Percentiles rank a stretch among this genome's conserved stretches.
Evolutionary conservation across 2,113 vertebrate species (phyloP).

Genomic region (Panthera tigris): DNA sequence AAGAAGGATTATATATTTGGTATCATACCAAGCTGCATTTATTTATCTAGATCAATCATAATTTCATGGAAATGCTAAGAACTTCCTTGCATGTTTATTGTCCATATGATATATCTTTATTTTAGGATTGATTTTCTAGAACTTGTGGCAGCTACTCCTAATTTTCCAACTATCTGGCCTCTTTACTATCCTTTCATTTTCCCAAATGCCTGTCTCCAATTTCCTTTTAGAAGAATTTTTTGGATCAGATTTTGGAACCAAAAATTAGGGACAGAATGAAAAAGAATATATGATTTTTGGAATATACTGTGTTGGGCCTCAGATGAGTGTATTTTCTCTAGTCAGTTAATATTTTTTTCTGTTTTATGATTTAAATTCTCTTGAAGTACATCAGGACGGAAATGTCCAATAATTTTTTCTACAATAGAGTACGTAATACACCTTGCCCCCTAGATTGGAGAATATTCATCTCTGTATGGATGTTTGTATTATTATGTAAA

Average conservation of each 20-base stretch:
- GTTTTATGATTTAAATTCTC: not conserved
- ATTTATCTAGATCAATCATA: not conserved
- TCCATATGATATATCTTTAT: not conserved
- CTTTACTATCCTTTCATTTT: not conserved
- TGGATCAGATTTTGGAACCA: not conserved
- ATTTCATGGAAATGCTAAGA: not conserved
- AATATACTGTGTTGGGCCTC: not conserved
- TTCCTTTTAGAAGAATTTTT: not conserved
- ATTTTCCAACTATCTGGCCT: not conserved
- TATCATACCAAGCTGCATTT: not conserved
- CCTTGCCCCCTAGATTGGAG: not conserved
- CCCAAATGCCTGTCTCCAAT: not conserved
- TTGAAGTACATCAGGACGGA: not conserved
- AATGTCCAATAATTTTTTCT: not conserved
- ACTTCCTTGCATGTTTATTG: not conserved
- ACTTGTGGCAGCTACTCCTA: not conserved
- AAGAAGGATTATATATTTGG: not conserved
- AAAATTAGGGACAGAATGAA: not conserved
- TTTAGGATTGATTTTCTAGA: not conserved
- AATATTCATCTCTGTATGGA: not conserved
- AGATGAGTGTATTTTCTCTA: not conserved
- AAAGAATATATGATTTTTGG: not conserved
- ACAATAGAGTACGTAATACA: not conserved
- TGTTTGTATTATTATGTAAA: constrained; percentile 44
- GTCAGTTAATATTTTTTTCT: not conserved